Base-by-base conservation (phyloP, 2,113 vertebrate genomes). In the Glaucomys volans region DNA sequence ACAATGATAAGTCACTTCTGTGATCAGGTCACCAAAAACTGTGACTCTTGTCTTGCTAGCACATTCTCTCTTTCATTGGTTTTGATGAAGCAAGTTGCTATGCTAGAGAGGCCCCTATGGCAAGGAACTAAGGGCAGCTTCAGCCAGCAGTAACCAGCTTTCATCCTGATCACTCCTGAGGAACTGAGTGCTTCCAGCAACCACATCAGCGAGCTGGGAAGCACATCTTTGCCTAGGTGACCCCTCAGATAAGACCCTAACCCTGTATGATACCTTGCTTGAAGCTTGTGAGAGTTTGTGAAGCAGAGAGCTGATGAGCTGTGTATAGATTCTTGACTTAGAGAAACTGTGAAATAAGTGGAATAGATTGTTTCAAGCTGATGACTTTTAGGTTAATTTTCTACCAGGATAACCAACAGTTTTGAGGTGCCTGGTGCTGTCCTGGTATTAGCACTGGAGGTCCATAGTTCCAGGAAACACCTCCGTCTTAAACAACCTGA, bases 51-150 rank as follows among this genome's bases (percentile, higher is more conserved):
- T 77, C 14, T 62, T 85, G n/a, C 71, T 77, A 74, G 67, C 18
- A 94, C 81, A 71, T 76, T 72, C 30, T 93, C 40, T 93, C 40
- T 92, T 50, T 76, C 62, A 14, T 32, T 88, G 87, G 37, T 24
- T 92, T 80, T 75, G 35, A n/a, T 90, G 74, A 86, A 71, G 22
- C 22, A 37, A 69, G 40, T 54, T 82, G 62, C 37, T 35, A 69
- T 66, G 11, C 5, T 83, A n/a, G 47, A 86, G 88, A 90, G n/a
- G 30, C 8, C 54, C 4, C 6, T 9, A 2, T 69, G 47, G 26
- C 37, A 18, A 81, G 75, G 14, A 87, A 87, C 18, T 9, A 32
- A 59, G 35, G 59, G 26, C 3, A 14, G 52, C 32, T 4, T 75
- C 5, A 76, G 77, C 40, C 22, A 91, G 57, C 59, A 74, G 5